Conservation (phyloP, 2,113 vertebrate species). For the Taxidea taxus region DNA sequence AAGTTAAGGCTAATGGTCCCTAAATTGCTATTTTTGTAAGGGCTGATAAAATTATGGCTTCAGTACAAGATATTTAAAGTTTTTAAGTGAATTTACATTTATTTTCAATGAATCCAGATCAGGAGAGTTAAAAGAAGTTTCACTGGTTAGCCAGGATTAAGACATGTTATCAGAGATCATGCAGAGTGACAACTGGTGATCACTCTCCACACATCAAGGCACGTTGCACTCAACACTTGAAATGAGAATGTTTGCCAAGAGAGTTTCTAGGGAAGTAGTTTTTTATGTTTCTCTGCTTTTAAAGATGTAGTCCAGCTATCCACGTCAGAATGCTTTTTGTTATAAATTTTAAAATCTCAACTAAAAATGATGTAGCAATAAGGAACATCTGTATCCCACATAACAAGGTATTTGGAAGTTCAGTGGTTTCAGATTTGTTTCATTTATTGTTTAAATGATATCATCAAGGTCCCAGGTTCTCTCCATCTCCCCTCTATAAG, state of each 20-base stretch:
- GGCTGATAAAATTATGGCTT: not conserved
- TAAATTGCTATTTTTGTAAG: not conserved
- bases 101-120: not conserved
- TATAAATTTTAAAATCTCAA: conserved; percentile 8
- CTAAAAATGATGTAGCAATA: not conserved
- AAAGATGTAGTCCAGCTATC: not conserved
- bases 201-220: not conserved
- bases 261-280: not conserved
- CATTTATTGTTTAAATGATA: not conserved
- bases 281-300: not conserved
- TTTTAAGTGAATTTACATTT: not conserved
- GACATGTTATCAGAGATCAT: not conserved
- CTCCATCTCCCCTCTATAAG: not conserved
- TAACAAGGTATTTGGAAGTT: not conserved
- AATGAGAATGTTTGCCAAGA: not conserved
- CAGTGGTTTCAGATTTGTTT: not conserved
- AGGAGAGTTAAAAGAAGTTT: not conserved
- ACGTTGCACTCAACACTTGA: not conserved
- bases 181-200: not conserved
- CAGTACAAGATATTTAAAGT: not conserved
- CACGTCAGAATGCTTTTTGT: not conserved
- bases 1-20: not conserved
- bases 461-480: not conserved
- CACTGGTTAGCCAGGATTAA: not conserved
- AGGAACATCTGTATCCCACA: not conserved